Evolutionary conservation across 2,888 invertebrate species (phyloP).

Genomic region (Pseudococcus viburni): DNA sequence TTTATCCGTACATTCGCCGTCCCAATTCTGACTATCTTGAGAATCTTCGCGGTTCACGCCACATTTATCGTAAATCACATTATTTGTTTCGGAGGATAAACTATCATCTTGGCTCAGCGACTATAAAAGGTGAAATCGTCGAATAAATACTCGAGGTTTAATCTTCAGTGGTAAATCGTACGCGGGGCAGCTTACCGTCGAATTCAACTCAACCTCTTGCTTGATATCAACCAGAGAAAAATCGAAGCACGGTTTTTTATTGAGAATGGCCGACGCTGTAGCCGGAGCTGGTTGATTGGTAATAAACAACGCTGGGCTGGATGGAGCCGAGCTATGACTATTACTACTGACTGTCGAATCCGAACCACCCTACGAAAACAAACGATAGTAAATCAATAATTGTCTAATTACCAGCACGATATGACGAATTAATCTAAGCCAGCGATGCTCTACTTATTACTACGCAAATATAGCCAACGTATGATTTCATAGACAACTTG

Average conservation of each 20-base stretch:
- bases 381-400: no score
- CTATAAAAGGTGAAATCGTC: not conserved
- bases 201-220: constrained; percentile 50
- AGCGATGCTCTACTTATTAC: constrained; percentile 5
- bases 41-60: constrained; percentile 85
- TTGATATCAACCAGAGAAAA: constrained; percentile 64
- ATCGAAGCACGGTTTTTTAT: constrained; percentile 66
- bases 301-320: constrained; percentile 86
- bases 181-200: constrained; percentile 41
- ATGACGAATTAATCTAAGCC: not conserved
- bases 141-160: not conserved
- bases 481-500: not conserved
- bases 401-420: no score
- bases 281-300: constrained; percentile 70
- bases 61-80: constrained; percentile 74
- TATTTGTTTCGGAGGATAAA: constrained; percentile 29
- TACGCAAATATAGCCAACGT: not conserved
- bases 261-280: constrained; percentile 62
- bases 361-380: constrained; percentile 75
- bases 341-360: constrained; percentile 96
- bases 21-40: constrained; percentile 85
- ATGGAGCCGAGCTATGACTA: constrained; percentile 92
- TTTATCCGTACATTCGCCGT: constrained; percentile 74
- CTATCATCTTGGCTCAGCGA: constrained; percentile 33
- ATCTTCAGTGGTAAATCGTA: no score